A percentile compares a stretch with the other conserved stretches of the same genome.
Evolutionary conservation across 1,140 invertebrate genomes (phyloP).

Genomic region (Camponotus vicinus): DNA sequence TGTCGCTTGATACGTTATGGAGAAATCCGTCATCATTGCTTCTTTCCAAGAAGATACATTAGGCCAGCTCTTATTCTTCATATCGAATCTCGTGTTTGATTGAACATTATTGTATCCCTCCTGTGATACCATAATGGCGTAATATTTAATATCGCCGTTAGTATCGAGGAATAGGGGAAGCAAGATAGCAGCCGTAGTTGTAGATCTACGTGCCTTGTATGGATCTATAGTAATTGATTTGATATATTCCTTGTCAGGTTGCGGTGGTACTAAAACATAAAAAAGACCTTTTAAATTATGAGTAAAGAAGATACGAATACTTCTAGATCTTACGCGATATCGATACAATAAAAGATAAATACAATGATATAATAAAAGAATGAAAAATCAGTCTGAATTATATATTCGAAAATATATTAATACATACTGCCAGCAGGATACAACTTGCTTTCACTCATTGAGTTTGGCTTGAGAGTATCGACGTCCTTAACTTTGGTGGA

Average conservation of each 20-base stretch:
- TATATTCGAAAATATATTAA: neutral
- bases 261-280: slow-evolving; percentile 77
- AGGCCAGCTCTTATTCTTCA: slow-evolving; percentile 70
- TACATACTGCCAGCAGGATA: slow-evolving; percentile 82
- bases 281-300: neutral
- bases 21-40: slow-evolving; percentile 76
- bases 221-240: slow-evolving; percentile 79
- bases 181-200: slow-evolving; percentile 77
- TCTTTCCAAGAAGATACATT: slow-evolving; percentile 78
- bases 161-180: slow-evolving; percentile 78
- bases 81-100: slow-evolving; percentile 63
- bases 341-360: too few relatives aligned
- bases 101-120: slow-evolving; percentile 63
- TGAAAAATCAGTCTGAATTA: slow-evolving; percentile 9
- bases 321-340: neutral
- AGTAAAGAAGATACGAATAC: neutral
- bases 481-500: slow-evolving; percentile 68
- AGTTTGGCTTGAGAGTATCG: slow-evolving; percentile 54
- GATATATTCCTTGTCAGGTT: slow-evolving; percentile 75
- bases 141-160: slow-evolving; percentile 78
- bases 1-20: slow-evolving; percentile 80
- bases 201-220: slow-evolving; percentile 76
- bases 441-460: slow-evolving; percentile 29
- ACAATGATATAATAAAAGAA: neutral
- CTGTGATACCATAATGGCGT: slow-evolving; percentile 80